Conservation (phyloP, 1,140 invertebrate species). For the Heliconius hewitsoni region DNA sequence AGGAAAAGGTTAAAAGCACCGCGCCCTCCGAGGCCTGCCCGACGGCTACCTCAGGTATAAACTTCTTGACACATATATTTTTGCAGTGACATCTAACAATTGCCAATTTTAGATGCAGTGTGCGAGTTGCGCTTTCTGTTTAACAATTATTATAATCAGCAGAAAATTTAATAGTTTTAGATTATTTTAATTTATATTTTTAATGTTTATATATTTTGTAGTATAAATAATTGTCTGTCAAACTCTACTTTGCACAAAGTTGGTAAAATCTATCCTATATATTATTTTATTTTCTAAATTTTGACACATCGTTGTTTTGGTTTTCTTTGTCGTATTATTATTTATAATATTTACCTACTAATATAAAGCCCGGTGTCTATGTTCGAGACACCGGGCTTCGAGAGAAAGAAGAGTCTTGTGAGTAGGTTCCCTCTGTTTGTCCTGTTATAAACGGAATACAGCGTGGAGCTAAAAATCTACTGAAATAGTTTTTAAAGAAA, state of each 20-base stretch:
- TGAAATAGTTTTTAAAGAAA: too few species aligned
- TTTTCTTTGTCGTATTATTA: too few species aligned
- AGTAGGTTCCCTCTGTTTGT: too few species aligned
- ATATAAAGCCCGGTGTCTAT: too few species aligned
- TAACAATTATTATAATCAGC: background rate
- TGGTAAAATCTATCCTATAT: background rate
- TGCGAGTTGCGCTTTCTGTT: slow-evolving; percentile 7
- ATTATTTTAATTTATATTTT: background rate
- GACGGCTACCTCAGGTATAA: slow-evolving; percentile 71
- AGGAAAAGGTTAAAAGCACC: slow-evolving; percentile 63
- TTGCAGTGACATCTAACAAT: slow-evolving; percentile 43
- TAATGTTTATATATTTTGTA: background rate
- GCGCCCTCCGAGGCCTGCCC: slow-evolving; percentile 58
- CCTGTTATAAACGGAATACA: too few species aligned
- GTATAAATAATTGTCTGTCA: background rate
- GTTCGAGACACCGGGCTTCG: too few species aligned
- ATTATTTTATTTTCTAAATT: background rate
- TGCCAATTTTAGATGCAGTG: slow-evolving; percentile 37
- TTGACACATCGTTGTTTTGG: too few species aligned
- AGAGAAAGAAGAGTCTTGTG: too few species aligned
- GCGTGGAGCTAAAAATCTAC: too few species aligned
- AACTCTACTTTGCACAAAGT: background rate
- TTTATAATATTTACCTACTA: too few species aligned
- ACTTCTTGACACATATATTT: slow-evolving; percentile 52
- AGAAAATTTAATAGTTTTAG: background rate